phyloP scores from a whole-genome alignment of 2,888 invertebrate genomes.

The Kuschelorhynchus macadamiae region DNA sequence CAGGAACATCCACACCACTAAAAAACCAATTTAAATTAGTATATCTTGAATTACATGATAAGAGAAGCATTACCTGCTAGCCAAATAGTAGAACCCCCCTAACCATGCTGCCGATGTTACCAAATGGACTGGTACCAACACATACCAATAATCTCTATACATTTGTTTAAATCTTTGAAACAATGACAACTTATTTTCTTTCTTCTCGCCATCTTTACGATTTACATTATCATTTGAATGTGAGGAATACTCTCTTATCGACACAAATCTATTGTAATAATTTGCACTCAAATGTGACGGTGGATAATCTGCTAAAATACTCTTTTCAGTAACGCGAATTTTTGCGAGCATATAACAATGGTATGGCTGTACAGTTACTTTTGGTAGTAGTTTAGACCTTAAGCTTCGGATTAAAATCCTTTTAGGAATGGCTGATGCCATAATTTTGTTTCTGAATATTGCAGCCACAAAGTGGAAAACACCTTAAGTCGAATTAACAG shows the following conservation, averaged over 20 bases:
- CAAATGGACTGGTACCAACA: constrained; percentile 93
- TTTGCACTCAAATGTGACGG: not conserved
- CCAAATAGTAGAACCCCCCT: constrained; percentile 87
- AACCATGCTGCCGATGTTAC: constrained; percentile 92
- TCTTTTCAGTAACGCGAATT: not conserved
- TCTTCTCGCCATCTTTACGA: constrained; percentile 1
- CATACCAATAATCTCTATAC: constrained; percentile 97
- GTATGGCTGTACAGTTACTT: constrained; percentile 4
- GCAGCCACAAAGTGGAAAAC: not conserved
- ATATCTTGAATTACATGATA: not conserved
- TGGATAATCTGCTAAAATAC: not conserved
- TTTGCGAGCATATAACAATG: constrained; percentile 10
- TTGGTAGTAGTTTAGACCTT: constrained; percentile 6
- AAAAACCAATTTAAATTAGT: constrained; percentile 60
- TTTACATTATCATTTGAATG: constrained; percentile 6
- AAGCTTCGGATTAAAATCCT: constrained; percentile 1
- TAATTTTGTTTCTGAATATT: constrained; percentile 4
- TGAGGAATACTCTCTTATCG: constrained; percentile 7
- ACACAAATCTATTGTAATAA: not conserved
- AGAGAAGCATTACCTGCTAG: constrained; percentile 78
- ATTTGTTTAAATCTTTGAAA: constrained; percentile 90
- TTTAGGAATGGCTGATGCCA: constrained; percentile 20
- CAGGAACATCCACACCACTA: constrained; percentile 93
- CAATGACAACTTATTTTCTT: constrained; percentile 72
- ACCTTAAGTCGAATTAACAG: constrained; percentile 3